Evolutionary conservation across 2,888 invertebrate genomes (phyloP).

Genomic region (Lycophotia porphyrea): DNA sequence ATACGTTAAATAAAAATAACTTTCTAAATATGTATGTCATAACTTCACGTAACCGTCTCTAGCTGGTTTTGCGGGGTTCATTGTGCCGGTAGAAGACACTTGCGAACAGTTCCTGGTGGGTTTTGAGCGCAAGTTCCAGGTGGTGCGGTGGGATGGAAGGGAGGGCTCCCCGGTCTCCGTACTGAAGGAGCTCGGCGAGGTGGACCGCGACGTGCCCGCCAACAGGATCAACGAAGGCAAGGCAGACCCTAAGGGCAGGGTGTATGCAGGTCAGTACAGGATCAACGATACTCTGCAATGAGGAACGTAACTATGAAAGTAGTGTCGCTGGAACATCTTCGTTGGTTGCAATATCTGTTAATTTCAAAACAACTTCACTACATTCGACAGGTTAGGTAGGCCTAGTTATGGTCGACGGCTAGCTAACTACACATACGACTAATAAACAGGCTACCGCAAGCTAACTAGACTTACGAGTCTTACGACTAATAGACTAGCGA

Average conservation of each 20-base stretch:
- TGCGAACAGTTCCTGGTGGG: conserved; percentile 92
- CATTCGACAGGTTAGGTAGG: background rate
- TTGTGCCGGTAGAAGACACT: conserved; percentile 91
- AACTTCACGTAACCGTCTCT: conserved; percentile 8
- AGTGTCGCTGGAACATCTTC: background rate
- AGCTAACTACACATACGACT: no score
- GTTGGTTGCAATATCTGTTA: background rate
- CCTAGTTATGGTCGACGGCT: background rate
- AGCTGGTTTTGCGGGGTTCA: conserved; percentile 88
- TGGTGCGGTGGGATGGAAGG: conserved; percentile 92
- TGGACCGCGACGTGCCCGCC: conserved; percentile 89
- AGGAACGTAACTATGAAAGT: background rate
- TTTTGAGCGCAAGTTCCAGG: conserved; percentile 90
- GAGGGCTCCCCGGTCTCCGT: conserved; percentile 86
- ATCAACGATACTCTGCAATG: background rate
- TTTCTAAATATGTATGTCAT: background rate
- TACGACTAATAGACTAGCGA: background rate
- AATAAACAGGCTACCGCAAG: no score
- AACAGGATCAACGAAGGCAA: conserved; percentile 95
- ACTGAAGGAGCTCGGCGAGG: conserved; percentile 87
- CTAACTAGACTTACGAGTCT: no score
- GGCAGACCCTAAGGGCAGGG: conserved; percentile 93
- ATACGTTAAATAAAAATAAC: background rate
- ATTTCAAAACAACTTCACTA: background rate
- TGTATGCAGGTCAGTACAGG: conserved; percentile 91